A percentile compares a stretch with the other conserved stretches of the same genome.
Evolutionary conservation across 2,888 invertebrate species (phyloP).

Genomic region (Melieria picta): DNA sequence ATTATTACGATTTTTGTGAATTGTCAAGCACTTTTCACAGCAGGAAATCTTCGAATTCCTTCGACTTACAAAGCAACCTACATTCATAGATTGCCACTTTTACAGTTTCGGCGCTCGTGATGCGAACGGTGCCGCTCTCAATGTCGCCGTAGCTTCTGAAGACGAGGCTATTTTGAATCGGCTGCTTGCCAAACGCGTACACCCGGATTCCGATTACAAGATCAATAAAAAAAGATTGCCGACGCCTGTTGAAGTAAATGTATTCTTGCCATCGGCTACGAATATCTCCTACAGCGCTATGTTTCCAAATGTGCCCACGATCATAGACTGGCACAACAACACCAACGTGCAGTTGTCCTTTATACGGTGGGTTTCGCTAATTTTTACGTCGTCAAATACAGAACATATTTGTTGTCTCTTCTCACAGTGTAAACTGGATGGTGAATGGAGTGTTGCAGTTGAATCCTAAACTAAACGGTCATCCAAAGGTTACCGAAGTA

Average conservation of each 20-base stretch:
- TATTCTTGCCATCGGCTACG: constrained; percentile 68
- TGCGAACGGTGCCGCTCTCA: constrained; percentile 84
- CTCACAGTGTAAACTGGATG: constrained; percentile 79
- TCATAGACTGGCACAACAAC: constrained; percentile 91
- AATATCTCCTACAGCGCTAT: constrained; percentile 81
- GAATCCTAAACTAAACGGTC: constrained; percentile 82
- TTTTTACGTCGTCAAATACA: background rate
- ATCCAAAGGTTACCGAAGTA: constrained; percentile 73
- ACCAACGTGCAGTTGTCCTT: constrained; percentile 76
- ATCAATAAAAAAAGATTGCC: constrained; percentile 87
- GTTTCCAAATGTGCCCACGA: constrained; percentile 85
- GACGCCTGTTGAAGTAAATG: constrained; percentile 67
- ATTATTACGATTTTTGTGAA: no score
- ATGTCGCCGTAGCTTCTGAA: constrained; percentile 77
- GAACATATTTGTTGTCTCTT: background rate
- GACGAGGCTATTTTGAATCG: constrained; percentile 82
- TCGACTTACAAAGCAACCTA: background rate
- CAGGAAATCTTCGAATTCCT: background rate
- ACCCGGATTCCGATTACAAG: constrained; percentile 91
- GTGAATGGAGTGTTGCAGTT: constrained; percentile 84
- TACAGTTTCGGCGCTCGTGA: constrained; percentile 81
- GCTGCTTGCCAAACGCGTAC: constrained; percentile 86
- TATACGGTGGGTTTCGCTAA: constrained; percentile 68
- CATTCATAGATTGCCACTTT: no score
- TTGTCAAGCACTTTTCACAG: no score